Evolutionary conservation across 2,888 invertebrate species (phyloP), one percentile per base, ranked within the genome.

Genomic region (Tinea pellionella): DNA sequence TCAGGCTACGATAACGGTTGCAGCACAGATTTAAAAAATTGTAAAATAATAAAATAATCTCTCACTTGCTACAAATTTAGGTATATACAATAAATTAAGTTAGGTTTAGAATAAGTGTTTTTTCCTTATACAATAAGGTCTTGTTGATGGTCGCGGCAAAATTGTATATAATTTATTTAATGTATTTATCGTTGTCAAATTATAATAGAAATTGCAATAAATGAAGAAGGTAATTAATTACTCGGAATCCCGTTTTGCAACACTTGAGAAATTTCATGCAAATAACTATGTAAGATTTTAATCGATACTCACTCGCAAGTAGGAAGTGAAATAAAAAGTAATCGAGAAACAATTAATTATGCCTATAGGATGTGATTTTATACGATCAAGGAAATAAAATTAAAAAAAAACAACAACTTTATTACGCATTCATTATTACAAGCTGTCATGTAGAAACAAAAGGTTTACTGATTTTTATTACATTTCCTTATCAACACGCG

Each of bases 181-280:
- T 3, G 2, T 24, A 24, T 24, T 6, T 24, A 3, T 3, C 6
- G 2, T 3, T 3, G 6, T 24, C 24, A 24, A 3, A 6, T 24
- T 24, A 24, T 3, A 24, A 24, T 24, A 24, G 2, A 24, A 24
- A 24, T 2, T 24, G 24, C 24, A 24, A 24, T 24, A 3, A 24
- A 24, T 24, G 6, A 24, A 24, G 24, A 3, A 24, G 3, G 3
- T 37, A 37, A 37, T 37, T 37, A 37, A 37, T 37, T 37, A 16
- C 47, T 16, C 2, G 13, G 47, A 47, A 47, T 47, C 47, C 47
- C 47, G 47, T 47, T 47, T 13, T 47, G 47, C 15, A 47, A 47
- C 47, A 47, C 15, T 47, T 53, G 53, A 24, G 53, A 53, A 53
- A 53, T 53, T 53, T 16, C 16, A 53, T 53, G 53, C 53, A 53